Evolutionary conservation across 2,797 vertebrate genomes (phyloP), one percentile per base, ranked within the genome.

Genomic region (Astyanax mexicanus): DNA sequence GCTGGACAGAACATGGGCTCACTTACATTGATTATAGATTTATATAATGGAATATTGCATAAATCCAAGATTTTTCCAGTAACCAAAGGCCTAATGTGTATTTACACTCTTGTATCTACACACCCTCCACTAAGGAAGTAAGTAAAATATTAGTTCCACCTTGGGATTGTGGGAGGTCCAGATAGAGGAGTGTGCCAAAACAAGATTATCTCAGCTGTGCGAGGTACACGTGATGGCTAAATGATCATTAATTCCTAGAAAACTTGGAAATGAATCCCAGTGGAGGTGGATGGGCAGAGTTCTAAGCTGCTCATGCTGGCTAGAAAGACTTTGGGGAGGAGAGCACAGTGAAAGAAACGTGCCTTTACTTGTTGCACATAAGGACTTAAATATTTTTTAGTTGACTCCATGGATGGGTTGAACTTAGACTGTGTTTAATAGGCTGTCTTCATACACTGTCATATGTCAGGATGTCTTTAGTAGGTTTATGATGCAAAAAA

Each of bases 131-230:
- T 54, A 23, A 49, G 32, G 44, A 62, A 27, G n/a, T 44, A 57
- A 35, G 21, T 65, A 61, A 72, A 72, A 29, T 65, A 44, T 70
- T 57, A 68, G 23, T 69, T 67, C 13, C 52, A 72, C 66, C 72
- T 75, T 35, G 62, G 62, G 49, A 11, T 51, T 62, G 23, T 61
- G 35, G 55, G 54, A 58, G 49, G 54, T 81, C n/a, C 55, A 51
- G 79, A 47, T n/a, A n/a, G n/a, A n/a, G 45, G 45, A 64, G 23
- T 60, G 52, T 72, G 70, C 51, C 76, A 79, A 67, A 68, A 68
- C 40, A 3, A 47, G 62, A 55, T 51, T 51, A 40, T 55, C 57
- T 25, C 15, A 27, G 52, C 60, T 75, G 12, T 69, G 37, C 9
- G 19, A 9, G 21, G 51, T 38, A 74, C 55, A 45, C 7, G 4